These are phyloP conservation scores for Dorcus hopei DNA, from an alignment of 2,888 invertebrate species.

Conservation along the genomic window DNA sequence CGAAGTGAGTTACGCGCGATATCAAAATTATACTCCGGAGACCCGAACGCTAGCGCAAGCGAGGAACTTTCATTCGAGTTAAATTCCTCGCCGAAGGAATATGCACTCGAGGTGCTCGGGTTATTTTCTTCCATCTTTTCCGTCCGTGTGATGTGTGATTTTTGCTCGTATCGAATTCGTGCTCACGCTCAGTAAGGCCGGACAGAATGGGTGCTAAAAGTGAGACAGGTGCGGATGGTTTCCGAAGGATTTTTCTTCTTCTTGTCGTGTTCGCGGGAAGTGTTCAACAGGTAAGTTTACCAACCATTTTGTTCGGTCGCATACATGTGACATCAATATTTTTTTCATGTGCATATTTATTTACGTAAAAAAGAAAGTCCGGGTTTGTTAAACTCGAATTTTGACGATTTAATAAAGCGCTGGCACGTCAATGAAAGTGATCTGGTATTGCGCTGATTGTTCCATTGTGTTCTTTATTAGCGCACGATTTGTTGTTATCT, in stretches of 20 bases:
- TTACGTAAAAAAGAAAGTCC: too few relatives aligned
- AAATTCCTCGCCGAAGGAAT: background rate
- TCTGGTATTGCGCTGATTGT: too few relatives aligned
- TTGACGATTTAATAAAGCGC: too few relatives aligned
- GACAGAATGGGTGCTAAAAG: background rate
- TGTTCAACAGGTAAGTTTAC: background rate
- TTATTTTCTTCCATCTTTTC: too few relatives aligned
- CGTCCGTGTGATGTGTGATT: too few relatives aligned
- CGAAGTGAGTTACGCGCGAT: background rate
- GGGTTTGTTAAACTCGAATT: too few relatives aligned
- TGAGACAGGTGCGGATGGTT: background rate
- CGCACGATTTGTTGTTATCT: too few relatives aligned
- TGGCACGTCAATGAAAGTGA: too few relatives aligned
- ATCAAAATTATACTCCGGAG: conserved; percentile 18
- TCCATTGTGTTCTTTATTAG: too few relatives aligned
- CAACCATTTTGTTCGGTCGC: background rate
- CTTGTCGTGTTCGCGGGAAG: background rate
- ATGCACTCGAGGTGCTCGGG: background rate
- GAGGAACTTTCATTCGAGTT: conserved; percentile 17
- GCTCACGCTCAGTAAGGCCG: background rate
- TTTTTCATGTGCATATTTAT: too few relatives aligned
- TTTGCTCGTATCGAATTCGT: too few relatives aligned
- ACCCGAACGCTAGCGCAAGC: conserved; percentile 18
- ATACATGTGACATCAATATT: too few relatives aligned
- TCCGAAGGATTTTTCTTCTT: background rate